Base-by-base conservation (phyloP, 2,797 vertebrate species). In the Enteromius paludinosus region DNA sequence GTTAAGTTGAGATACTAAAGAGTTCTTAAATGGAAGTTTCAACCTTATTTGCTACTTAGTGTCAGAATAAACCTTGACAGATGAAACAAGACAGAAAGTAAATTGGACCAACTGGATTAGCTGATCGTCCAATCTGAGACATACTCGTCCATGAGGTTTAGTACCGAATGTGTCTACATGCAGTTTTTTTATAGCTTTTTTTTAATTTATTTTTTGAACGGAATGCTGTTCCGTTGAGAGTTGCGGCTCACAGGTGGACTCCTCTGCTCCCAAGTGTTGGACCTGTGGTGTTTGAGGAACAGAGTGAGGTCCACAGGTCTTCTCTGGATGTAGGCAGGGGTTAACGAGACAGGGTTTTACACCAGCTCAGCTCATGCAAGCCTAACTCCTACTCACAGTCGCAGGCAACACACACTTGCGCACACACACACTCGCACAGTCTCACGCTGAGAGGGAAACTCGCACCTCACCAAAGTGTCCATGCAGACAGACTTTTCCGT, bases 401-500 rank as follows among this genome's bases (percentile, higher is more conserved):
- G 35, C 74, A 69, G 83, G 79, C 83, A 75, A 33, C 68, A 83
- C 75, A 77, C 72, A 76, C 70, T 64, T 64, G 9, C 77, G 52
- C n/a, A n/a, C 80, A 47, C 68, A 85, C 66, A 59, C 38, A 82
- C 81, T 62, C 78, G 47, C 68, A 71, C 71, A 70, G 41, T 61
- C 72, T 69, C 65, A 62, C 43, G 25, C 76, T 82, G 72, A 45
- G 79, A 85, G 78, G 85, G 78, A 86, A 84, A 74, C 79, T 86
- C 85, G 82, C 85, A 82, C 85, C 79, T 86, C 79, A 68, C 30
- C 56, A 81, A 84, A 84, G 79, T 78, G 80, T 82, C 78, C 83
- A 68, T 68, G 80, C 84, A 82, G 75, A 79, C 80, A 79, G 84
- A 85, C 69, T 84, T 85, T 78, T 78, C 75, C 28, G 61, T 82